Evolutionary conservation across 2,888 invertebrate species (phyloP).

Genomic region (Lomographa bimaculata): DNA sequence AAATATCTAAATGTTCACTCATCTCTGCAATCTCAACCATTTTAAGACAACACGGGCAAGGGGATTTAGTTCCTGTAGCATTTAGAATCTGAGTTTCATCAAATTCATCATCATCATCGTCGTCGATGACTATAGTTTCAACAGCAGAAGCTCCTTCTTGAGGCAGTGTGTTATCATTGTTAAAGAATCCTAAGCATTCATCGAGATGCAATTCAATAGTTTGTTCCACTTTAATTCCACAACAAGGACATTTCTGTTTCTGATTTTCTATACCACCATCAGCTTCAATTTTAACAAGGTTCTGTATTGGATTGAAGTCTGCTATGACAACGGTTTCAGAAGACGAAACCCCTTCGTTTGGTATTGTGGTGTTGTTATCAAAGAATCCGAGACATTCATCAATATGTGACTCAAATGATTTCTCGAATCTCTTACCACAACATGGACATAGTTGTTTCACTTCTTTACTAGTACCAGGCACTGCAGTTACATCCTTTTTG

Average conservation of each 20-base stretch:
- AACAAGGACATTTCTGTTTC: constrained; percentile 69
- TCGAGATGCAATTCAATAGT: constrained; percentile 75
- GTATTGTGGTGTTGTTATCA: constrained; percentile 1
- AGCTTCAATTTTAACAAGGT: constrained; percentile 31
- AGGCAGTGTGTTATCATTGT: constrained; percentile 70
- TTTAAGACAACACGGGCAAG: constrained; percentile 85
- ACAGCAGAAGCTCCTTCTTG: constrained; percentile 51
- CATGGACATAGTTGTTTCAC: background rate
- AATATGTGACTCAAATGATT: constrained; percentile 6
- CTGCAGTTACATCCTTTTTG: too few species aligned
- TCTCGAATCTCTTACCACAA: constrained; percentile 4
- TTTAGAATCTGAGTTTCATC: constrained; percentile 67
- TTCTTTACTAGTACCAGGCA: constrained; percentile 5
- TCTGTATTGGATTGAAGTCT: constrained; percentile 2
- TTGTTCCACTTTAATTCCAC: constrained; percentile 54
- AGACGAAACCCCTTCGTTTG: constrained; percentile 2
- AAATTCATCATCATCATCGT: constrained; percentile 58
- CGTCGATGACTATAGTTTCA: constrained; percentile 56
- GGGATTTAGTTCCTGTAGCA: constrained; percentile 70
- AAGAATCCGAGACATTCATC: constrained; percentile 11
- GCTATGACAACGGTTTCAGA: constrained; percentile 4
- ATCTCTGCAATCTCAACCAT: constrained; percentile 78
- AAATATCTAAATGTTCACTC: constrained; percentile 84
- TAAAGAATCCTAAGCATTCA: constrained; percentile 71
- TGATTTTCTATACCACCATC: constrained; percentile 38